Conservation (phyloP, 2,797 vertebrate genomes). For the Spondyliosoma cantharus region DNA sequence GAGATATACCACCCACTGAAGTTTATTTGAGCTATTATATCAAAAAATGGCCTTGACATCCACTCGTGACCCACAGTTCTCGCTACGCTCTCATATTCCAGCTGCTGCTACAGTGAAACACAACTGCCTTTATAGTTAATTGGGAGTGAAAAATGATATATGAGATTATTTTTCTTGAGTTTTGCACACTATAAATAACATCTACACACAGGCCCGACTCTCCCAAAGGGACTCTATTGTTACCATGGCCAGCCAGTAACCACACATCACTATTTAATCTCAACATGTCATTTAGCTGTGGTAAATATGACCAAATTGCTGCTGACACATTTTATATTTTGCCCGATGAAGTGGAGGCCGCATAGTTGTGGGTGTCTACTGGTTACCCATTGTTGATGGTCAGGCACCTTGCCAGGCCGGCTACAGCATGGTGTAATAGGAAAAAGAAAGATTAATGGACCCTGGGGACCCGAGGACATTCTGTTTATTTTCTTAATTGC, state of each 20-base stretch:
- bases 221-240: conserved; percentile 66
- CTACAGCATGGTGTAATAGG: conserved; percentile 70
- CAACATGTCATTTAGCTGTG: conserved; percentile 66
- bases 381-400: conserved; percentile 79
- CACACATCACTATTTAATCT: conserved; percentile 77
- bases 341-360: conserved; percentile 59
- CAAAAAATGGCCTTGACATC: conserved; percentile 55
- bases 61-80: conserved; percentile 42
- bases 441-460: conserved; percentile 79
- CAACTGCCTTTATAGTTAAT: conserved; percentile 52
- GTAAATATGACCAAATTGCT: conserved; percentile 72
- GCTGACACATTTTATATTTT: conserved; percentile 73
- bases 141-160: conserved; percentile 68
- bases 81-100: conserved; percentile 47
- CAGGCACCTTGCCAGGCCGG: conserved; percentile 72
- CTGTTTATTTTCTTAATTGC: conserved; percentile 80
- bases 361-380: conserved; percentile 79
- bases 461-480: conserved; percentile 68
- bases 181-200: conserved; percentile 68
- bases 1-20: conserved; percentile 57
- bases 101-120: conserved; percentile 44
- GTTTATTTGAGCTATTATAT: conserved; percentile 72
- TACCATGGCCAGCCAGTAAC: conserved; percentile 63
- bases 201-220: conserved; percentile 34
- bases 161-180: conserved; percentile 67